Evolutionary conservation across 2,113 vertebrate species (phyloP).

Genomic region (Neoarius graeffei): DNA sequence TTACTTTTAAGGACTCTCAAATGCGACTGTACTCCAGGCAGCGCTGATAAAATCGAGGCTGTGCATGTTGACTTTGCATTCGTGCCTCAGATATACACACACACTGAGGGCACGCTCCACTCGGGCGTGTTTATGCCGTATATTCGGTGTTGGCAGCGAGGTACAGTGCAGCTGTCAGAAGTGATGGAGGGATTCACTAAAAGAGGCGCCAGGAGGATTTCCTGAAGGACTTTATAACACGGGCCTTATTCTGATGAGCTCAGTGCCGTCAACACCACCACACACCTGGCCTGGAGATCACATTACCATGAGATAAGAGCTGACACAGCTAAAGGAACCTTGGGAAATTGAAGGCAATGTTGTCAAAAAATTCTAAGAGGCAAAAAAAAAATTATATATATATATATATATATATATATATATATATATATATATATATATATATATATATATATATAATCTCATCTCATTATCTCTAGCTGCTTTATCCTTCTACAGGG

Average conservation of each 20-base stretch:
- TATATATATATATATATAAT: no score
- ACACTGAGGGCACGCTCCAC: no score
- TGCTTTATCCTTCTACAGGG: no score
- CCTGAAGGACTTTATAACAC: conserved; percentile 21
- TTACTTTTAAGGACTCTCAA: not conserved
- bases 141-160: not conserved
- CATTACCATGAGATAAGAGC: not conserved
- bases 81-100: not conserved
- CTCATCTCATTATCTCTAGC: no score
- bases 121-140: no score
- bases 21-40: not conserved
- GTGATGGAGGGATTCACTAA: conserved; percentile 32
- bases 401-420: not conserved
- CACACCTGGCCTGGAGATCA: conserved; percentile 18
- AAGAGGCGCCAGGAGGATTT: not conserved
- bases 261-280: not conserved
- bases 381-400: no score
- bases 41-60: not conserved
- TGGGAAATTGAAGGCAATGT: not conserved
- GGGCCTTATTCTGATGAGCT: not conserved
- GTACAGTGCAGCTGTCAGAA: conserved; percentile 18
- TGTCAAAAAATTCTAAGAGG: not conserved
- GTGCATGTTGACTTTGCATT: not conserved
- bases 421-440: no score
- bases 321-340: conserved; percentile 8